Conservation (phyloP, 2,113 vertebrate species). For the Cyanistes caeruleus region DNA sequence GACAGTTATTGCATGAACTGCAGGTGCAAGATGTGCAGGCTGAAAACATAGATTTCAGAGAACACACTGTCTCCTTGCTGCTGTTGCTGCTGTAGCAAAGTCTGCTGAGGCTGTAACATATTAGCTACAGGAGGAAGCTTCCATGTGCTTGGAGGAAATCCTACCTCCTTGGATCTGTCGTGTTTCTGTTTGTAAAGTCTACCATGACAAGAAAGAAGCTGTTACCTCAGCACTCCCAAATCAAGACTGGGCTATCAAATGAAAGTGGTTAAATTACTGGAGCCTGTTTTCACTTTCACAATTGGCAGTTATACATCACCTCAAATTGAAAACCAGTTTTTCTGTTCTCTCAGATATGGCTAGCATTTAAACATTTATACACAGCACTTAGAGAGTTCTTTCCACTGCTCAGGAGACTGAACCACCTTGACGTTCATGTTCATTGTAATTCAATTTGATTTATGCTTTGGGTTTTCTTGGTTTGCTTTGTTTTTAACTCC, state of each 20-base stretch:
- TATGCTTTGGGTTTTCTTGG: not conserved
- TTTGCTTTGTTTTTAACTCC: not conserved
- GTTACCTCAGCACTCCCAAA: not conserved
- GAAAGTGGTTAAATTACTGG: not conserved
- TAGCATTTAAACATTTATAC: conserved; percentile 18
- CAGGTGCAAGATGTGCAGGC: not conserved
- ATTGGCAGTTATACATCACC: not conserved
- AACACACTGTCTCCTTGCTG: rapidly evolving
- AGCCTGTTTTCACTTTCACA: not conserved
- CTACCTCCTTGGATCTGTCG: not conserved
- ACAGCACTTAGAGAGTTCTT: not conserved
- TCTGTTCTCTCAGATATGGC: not conserved
- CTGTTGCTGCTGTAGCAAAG: not conserved
- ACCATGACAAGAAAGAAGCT: not conserved
- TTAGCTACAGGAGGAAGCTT: not conserved
- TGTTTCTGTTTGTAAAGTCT: not conserved
- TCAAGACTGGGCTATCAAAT: not conserved
- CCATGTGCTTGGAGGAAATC: not conserved
- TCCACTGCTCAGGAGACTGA: not conserved
- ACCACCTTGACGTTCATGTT: not conserved
- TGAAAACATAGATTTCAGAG: not conserved
- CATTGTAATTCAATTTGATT: not conserved
- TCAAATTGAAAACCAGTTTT: not conserved
- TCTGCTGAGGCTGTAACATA: not conserved
- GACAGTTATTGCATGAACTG: not conserved